These are phyloP conservation scores for Aphyosemion australe DNA, from an alignment of 2,113 vertebrate species.

Conservation along the genomic window DNA sequence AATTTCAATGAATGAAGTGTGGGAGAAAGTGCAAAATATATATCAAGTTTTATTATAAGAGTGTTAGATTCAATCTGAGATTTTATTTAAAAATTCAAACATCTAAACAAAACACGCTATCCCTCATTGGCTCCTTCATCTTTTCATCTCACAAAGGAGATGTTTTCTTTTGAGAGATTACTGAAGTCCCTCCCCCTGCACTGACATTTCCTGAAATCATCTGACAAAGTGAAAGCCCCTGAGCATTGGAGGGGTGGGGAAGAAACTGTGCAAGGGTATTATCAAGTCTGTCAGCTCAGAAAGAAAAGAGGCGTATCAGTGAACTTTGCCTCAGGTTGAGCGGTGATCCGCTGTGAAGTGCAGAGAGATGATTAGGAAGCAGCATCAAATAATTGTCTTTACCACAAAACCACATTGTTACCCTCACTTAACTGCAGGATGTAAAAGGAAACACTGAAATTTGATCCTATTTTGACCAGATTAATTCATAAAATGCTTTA, in stretches of 20 bases:
- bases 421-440: constrained; percentile 20
- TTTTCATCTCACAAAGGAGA: constrained; percentile 32
- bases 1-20: constrained; percentile 37
- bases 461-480: constrained; percentile 17
- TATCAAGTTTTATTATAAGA: too few species aligned
- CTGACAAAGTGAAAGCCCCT: constrained; percentile 21
- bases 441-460: constrained; percentile 26
- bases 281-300: constrained; percentile 48
- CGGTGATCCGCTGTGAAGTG: constrained; percentile 30
- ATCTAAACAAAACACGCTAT: not conserved
- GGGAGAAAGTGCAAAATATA: not conserved
- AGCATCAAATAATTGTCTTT: constrained; percentile 22
- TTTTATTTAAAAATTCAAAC: too few species aligned
- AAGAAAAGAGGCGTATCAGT: constrained; percentile 56
- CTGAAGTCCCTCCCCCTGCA: constrained; percentile 14
- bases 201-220: constrained; percentile 32
- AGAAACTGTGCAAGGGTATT: constrained; percentile 45
- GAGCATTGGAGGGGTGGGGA: not conserved
- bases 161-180: constrained; percentile 24
- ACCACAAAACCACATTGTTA: constrained; percentile 62
- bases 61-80: too few species aligned
- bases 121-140: not conserved
- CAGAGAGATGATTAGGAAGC: constrained; percentile 41
- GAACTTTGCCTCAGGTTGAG: constrained; percentile 39
- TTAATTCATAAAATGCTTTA: constrained; percentile 1